These are phyloP conservation scores for Saimiri boliviensis DNA, from an alignment of 2,113 vertebrate species.

Conservation along the genomic window DNA sequence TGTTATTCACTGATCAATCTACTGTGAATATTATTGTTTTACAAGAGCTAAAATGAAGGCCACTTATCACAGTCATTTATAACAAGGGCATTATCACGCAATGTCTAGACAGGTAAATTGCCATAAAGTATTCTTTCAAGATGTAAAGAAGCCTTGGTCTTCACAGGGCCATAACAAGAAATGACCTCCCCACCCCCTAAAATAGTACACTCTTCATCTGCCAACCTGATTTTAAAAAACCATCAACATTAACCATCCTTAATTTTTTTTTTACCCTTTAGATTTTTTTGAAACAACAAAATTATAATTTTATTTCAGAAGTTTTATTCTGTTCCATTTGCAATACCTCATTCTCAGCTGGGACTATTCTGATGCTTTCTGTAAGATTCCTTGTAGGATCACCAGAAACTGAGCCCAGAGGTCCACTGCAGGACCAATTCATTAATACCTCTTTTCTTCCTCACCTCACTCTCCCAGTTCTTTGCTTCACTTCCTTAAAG, in stretches of 20 bases:
- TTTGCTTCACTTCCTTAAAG: background rate
- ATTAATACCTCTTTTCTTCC: background rate
- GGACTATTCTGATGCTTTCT: background rate
- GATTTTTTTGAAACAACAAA: background rate
- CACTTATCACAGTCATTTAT: background rate
- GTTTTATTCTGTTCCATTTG: background rate
- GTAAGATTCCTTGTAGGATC: background rate
- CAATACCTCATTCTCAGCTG: no score
- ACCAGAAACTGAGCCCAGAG: background rate
- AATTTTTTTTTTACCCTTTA: background rate
- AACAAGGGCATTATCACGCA: background rate
- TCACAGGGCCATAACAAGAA: background rate
- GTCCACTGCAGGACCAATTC: accelerated
- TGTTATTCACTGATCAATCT: background rate
- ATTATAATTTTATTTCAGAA: background rate
- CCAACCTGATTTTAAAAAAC: background rate
- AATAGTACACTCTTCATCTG: background rate
- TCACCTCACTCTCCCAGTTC: background rate
- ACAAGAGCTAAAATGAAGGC: background rate
- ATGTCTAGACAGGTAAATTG: background rate
- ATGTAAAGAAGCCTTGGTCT: background rate
- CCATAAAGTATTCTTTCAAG: background rate
- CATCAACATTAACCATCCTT: background rate
- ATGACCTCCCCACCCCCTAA: background rate
- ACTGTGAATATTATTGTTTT: background rate